A percentile compares a stretch with the other conserved stretches of the same genome.
These are phyloP conservation scores for Eulemur macaco DNA, from an alignment of 2,113 vertebrate genomes.

Conservation along the genomic window DNA sequence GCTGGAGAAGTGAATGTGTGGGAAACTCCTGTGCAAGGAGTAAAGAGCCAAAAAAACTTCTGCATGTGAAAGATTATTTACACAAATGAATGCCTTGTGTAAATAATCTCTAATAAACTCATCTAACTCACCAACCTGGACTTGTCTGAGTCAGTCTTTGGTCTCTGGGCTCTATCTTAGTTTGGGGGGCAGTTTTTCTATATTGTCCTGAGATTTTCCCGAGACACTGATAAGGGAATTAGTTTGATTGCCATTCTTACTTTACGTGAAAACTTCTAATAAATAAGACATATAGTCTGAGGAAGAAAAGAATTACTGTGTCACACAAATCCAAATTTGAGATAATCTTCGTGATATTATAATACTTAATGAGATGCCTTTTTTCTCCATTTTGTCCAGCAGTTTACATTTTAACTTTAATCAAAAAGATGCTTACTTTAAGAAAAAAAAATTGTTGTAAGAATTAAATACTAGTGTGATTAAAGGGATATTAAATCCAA, in stretches of 20 bases:
- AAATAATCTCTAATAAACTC: no score
- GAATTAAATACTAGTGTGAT: not conserved
- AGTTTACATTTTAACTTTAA: not conserved
- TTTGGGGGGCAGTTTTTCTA: no score
- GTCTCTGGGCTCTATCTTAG: no score
- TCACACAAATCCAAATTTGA: not conserved
- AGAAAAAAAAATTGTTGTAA: not conserved
- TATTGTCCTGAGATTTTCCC: no score
- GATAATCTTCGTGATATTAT: not conserved
- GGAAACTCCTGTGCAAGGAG: no score
- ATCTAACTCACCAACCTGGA: no score
- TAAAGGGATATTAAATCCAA: not conserved
- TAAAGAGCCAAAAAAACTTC: no score
- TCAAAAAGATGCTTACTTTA: not conserved
- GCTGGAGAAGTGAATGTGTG: no score
- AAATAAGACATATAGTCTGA: not conserved
- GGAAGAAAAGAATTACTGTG: not conserved
- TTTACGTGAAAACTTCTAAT: not conserved
- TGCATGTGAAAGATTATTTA: no score
- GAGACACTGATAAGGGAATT: not conserved
- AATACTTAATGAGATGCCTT: not conserved
- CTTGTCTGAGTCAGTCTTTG: no score
- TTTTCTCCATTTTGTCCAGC: not conserved
- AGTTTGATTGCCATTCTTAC: not conserved
- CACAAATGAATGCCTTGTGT: no score